phyloP scores from a whole-genome alignment of 2,113 vertebrate genomes.

The Orycteropus afer region DNA sequence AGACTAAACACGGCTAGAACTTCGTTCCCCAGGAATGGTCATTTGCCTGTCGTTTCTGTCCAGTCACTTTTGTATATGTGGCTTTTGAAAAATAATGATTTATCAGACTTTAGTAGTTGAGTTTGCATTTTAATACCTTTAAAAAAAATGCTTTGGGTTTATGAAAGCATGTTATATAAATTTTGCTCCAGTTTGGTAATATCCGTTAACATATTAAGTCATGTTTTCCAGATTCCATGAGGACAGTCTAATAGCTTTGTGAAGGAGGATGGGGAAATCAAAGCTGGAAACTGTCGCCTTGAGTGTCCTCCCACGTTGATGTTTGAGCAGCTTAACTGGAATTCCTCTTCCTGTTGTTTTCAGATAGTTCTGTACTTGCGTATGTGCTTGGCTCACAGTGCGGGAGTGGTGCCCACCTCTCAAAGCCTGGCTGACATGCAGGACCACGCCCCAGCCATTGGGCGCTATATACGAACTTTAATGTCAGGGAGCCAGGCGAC shows the following conservation, averaged over 20 bases:
- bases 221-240: conserved; percentile 19
- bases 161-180: conserved; percentile 15
- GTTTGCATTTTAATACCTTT: conserved; percentile 42
- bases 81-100: not conserved
- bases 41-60: not conserved
- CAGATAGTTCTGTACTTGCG: conserved; percentile 97
- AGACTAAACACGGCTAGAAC: not conserved
- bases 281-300: not conserved
- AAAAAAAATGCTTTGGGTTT: conserved; percentile 10
- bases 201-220: not conserved
- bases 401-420: conserved; percentile 91
- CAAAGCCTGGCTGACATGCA: conserved; percentile 96
- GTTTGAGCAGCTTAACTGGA: not conserved
- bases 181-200: conserved; percentile 11
- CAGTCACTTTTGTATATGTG: not conserved
- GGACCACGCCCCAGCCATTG: conserved; percentile 95
- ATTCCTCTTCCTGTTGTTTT: conserved; percentile 54
- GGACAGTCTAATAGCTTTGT: conserved; percentile 26
- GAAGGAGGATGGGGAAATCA: not conserved
- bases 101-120: conserved; percentile 12
- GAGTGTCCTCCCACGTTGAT: not conserved
- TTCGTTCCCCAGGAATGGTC: not conserved
- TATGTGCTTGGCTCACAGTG: conserved; percentile 97
- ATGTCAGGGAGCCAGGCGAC: conserved; percentile 86
- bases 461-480: conserved; percentile 92